Percentiles rank a stretch among this genome's conserved stretches.
Conservation (phyloP, 2,113 vertebrate species). For the Notiomystis cincta region DNA sequence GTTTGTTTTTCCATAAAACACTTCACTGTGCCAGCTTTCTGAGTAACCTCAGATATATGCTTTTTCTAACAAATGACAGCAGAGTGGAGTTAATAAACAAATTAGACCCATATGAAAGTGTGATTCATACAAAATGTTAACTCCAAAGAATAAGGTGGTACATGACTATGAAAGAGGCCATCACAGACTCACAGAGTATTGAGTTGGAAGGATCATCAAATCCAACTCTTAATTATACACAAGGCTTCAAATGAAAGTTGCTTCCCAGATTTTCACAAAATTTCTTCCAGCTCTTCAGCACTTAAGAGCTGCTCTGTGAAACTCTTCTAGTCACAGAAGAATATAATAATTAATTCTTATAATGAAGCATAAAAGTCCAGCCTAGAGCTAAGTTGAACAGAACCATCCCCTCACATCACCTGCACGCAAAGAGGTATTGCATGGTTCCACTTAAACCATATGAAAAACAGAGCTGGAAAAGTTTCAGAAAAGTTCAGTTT, state of each 20-base stretch:
- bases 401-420: background rate
- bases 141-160: background rate
- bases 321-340: background rate
- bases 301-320: background rate
- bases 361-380: background rate
- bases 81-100: background rate
- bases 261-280: background rate
- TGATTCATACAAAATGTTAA: background rate
- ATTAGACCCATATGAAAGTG: background rate
- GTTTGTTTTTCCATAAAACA: background rate
- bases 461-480: background rate
- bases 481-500: background rate
- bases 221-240: background rate
- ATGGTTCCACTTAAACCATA: background rate
- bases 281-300: background rate
- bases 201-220: background rate
- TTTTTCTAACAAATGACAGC: slow-evolving; percentile 19
- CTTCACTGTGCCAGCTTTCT: background rate
- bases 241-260: background rate
- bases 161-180: background rate
- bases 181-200: background rate
- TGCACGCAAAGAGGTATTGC: background rate
- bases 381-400: background rate
- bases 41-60: slow-evolving; percentile 12
- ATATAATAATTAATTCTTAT: too few species aligned